Evolutionary conservation across 2,113 vertebrate genomes (phyloP), one percentile per base, ranked within the genome.

Genomic region (Oreocharis arfaki): DNA sequence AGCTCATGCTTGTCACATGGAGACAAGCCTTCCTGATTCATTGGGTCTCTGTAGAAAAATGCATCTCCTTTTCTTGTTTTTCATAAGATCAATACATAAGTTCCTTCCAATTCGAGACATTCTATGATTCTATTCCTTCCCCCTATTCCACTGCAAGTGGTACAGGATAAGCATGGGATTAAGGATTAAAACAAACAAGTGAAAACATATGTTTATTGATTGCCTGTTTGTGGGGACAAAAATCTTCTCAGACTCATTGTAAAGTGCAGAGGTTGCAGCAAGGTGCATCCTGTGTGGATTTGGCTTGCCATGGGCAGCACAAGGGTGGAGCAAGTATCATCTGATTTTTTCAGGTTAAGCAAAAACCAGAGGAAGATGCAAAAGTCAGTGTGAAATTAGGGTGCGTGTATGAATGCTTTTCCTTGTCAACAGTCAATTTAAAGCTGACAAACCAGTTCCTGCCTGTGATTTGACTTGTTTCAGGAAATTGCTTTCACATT

Each of bases 341-440:
- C 23, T 50, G 61, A 17, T 82, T 67, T 71, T 75, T 37, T 35
- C 37, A 71, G 61, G 41, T 52, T 41, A 56, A 69, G 47, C 3
- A 59, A 60, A 67, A 81, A 46, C 6, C 12, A 33, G 47, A 39
- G 32, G 56, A 79, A 75, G n/a, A 60, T 76, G 16, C 20, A 67
- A 85, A 61, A 75, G 35, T n/a, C 53, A 24, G 10, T 16, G 11
- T 63, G 52, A 87, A 81, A 83, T 70, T 44, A 84, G 77, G 30
- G 18, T 41, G 33, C 17, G 3, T 0, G 0, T 50, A 41, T 1
- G 3, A 89, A 75, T 13, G 24, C 21, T 84, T 67, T 92, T 63
- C 27, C n/a, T 89, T 41, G 19, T 50, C 73, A 89, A 14, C 7
- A 28, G 13, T 7, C 18, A 9, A 44, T 44, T 74, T 60, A 63